These are phyloP conservation scores for Achatina immaculata DNA, from an alignment of 1,140 invertebrate genomes.

Conservation along the genomic window DNA sequence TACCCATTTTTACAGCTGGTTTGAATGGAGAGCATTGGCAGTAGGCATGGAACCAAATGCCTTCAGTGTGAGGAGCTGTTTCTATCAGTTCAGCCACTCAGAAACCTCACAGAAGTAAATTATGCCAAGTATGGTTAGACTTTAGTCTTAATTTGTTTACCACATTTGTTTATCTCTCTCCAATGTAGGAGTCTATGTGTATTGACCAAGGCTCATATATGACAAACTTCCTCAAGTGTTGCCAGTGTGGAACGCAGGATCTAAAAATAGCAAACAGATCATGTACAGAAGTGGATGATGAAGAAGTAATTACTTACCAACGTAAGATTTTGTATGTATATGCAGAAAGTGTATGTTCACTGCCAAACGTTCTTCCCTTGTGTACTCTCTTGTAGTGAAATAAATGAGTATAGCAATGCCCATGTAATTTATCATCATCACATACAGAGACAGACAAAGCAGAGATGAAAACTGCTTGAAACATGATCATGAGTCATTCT, in stretches of 20 bases:
- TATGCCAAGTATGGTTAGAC: background rate
- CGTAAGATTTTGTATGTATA: conserved; percentile 37
- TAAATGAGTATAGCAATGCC: background rate
- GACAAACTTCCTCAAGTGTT: conserved; percentile 47
- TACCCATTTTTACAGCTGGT: too few relatives aligned
- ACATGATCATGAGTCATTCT: background rate
- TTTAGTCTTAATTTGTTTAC: background rate
- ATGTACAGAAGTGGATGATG: conserved; percentile 40
- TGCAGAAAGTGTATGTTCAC: background rate
- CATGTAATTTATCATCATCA: background rate
- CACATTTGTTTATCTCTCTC: conserved; percentile 3
- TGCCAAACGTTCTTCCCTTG: background rate
- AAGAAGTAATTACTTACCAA: conserved; percentile 47
- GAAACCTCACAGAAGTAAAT: background rate
- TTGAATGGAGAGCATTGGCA: too few relatives aligned
- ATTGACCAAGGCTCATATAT: conserved; percentile 51
- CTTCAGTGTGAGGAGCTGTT: background rate
- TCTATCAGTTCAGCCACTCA: background rate
- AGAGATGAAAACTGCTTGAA: background rate
- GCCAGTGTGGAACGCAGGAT: conserved; percentile 40
- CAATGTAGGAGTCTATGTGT: conserved; percentile 44
- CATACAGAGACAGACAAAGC: background rate
- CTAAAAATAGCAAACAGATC: conserved; percentile 38
- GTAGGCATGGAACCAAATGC: too few relatives aligned
- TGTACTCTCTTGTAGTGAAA: background rate